Base-by-base conservation (phyloP, 2,888 invertebrate species). In the Choreutis nemorana region DNA sequence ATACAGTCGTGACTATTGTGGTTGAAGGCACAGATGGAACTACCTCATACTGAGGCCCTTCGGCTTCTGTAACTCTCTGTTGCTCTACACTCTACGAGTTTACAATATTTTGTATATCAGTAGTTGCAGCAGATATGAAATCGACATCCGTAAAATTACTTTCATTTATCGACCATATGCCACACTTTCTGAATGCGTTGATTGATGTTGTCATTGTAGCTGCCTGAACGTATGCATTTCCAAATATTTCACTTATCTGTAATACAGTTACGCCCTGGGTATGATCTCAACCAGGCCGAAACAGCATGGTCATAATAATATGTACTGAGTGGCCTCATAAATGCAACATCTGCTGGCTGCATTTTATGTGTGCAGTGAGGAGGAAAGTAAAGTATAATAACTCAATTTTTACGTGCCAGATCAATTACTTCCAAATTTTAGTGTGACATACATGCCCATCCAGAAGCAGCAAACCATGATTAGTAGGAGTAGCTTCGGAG, bases 311-410 rank as follows among this genome's bases (percentile, higher is more conserved):
- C 44, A 28, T 50, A 51, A 31, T 35, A 35, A 30, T 36, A 36
- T 9, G 39, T 33, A 30, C 62, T 63, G 29, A 62, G 50, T 16
- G 58, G 60, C 7, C 51, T 51, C 42, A 48, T 59, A 6, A 61
- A 44, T 26, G 48, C 43, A 14, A 53, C 44, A 41, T 66, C 58
- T 13, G 63, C 39, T 14, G 60, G 63, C 43, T 66, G 65, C 27
- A 64, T 34, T 36, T 55, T 57, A 35, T 56, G 57, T 16, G 51
- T 48, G 32, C 54, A 54, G 40, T 67, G 60, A 7, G 59, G 63
- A 20, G 55, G 60, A 29, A 62, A 45, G 3, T 58, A 53, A 23
- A 64, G 42, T 30, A 63, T 36, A 29, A 50, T 41, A 14, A 68
- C 51, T 8, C 63, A 55, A 40, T 49, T 43, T 15, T 45, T 43